These are phyloP conservation scores for Apis cerana DNA, from an alignment of 1,140 invertebrate genomes.

Conservation along the genomic window DNA sequence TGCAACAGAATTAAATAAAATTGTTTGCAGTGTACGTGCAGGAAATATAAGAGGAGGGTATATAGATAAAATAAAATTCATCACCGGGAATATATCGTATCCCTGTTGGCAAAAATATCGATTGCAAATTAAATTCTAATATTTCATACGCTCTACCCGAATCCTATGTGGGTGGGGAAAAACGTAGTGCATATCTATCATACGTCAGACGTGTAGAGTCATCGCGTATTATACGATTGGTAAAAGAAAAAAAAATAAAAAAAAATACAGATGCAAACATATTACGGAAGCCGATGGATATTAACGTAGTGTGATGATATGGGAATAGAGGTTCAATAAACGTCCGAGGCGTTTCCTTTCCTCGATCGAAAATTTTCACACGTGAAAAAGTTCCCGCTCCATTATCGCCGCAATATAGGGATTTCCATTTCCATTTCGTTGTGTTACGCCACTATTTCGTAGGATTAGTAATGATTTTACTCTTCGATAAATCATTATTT, in stretches of 20 bases:
- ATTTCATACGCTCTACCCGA: not conserved
- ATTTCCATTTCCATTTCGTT: not conserved
- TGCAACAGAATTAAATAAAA: not conserved
- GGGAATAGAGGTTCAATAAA: not conserved
- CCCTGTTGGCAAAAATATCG: not conserved
- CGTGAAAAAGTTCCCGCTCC: not conserved
- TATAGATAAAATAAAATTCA: not conserved
- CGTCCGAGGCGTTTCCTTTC: not conserved
- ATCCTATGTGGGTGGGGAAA: too few species aligned
- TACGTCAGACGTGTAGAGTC: not conserved
- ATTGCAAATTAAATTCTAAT: not conserved
- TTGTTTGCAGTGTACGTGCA: not conserved
- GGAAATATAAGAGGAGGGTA: not conserved
- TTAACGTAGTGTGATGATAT: not conserved
- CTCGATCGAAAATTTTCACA: not conserved
- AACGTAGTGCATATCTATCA: not conserved
- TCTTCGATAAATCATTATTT: too few species aligned
- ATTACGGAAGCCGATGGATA: not conserved
- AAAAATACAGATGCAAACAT: not conserved
- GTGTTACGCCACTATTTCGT: constrained; percentile 21
- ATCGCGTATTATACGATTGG: not conserved
- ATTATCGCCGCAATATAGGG: not conserved
- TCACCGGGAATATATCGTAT: too few species aligned
- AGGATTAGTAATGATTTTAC: not conserved
- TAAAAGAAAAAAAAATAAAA: not conserved